Evolutionary conservation across 2,888 invertebrate species (phyloP), one percentile per base, ranked within the genome.

Genomic region (Ditylenchus weischeri): DNA sequence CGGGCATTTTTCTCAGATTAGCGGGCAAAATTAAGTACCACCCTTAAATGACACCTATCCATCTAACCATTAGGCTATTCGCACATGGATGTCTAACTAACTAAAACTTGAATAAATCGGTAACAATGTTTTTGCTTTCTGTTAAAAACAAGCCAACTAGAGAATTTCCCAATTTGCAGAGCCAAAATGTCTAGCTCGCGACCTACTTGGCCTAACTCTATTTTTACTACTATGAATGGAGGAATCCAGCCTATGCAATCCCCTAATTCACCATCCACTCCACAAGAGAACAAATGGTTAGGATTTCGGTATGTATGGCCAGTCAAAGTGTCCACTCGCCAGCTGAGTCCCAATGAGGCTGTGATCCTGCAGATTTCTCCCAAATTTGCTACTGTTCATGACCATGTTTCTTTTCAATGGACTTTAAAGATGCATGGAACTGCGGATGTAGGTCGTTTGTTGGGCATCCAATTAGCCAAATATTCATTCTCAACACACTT

Each of bases 351-450:
- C 23, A 69, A 69, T 49, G 72, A 72, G 54, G 72, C 72, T 51
- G 71, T 68, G 21, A 79, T 81, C 59, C 69, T 81, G 19, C 76
- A 78, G 57, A 74, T 81, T 38, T 81, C 81, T 2, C 81, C 81
- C 13, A 81, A 81, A 63, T 79, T 81, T 61, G 79, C 81, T 47
- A 80, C 80, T 1, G 77, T 80, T 19, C 75, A 81, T 68, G 79
- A 81, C 57, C 76, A 80, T 60, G 78, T 81, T 38, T 75, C 79
- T 15, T 81, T 81, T 69, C 81, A 81, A 68, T 81, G 81, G 81
- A 79, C 75, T 60, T 68, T 81, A 49, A 68, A 76, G 64, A 72
- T 81, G 35, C 78, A 81, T 61, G 78, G 76, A 10, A 77, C 75
- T 4, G 75, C 74, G 18, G 77, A 78, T 61, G 67, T 72, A 74